Conservation (phyloP, 2,113 vertebrate genomes). For the human (Homo sapiens) region DNA sequence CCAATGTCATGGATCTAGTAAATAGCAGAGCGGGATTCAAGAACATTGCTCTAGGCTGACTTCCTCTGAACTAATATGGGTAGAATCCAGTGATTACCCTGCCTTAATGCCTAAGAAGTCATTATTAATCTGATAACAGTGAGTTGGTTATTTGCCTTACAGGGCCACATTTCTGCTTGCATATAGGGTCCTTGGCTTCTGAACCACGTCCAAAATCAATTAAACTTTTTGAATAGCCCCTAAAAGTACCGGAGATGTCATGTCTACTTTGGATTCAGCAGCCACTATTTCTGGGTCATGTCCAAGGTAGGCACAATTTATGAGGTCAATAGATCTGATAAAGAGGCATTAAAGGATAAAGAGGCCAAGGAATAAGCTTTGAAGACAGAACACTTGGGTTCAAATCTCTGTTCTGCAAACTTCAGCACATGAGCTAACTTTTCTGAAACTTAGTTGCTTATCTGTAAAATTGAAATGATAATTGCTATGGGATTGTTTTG, state of each 20-base stretch:
- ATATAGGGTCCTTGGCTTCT: neutral
- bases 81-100: neutral
- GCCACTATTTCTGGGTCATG: neutral
- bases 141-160: neutral
- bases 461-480: constrained; percentile 29
- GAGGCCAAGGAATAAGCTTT: neutral
- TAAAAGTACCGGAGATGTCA: neutral
- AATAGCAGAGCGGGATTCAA: neutral
- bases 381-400: constrained; percentile 4
- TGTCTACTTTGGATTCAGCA: neutral
- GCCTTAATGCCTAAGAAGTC: neutral
- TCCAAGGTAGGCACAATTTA: neutral
- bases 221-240: neutral
- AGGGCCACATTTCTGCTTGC: neutral
- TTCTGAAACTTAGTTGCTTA: neutral
- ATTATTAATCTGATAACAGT: neutral
- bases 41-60: neutral
- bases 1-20: neutral
- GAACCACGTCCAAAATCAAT: neutral
- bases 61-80: neutral
- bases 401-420: neutral
- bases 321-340: neutral
- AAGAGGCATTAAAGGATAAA: constrained; percentile 2
- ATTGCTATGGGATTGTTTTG: neutral
- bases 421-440: neutral